These are phyloP conservation scores for Idris sp. DNA, from an alignment of 1,140 invertebrate genomes.

Conservation along the genomic window DNA sequence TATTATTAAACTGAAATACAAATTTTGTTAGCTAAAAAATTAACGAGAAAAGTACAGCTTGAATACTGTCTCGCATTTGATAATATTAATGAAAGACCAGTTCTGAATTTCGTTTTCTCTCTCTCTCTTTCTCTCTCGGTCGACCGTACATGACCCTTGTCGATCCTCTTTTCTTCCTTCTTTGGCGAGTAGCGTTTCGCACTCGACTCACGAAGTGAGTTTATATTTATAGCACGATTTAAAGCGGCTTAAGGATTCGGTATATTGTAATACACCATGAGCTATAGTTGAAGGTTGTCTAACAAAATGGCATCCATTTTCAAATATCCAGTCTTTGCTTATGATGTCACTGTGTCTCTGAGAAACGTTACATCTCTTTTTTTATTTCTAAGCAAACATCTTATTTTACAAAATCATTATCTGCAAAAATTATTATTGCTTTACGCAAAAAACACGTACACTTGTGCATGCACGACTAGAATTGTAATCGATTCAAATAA, in stretches of 20 bases:
- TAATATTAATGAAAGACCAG: conserved; percentile 64
- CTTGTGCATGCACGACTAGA: too few species aligned
- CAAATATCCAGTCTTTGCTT: conserved; percentile 31
- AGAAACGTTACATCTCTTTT: conserved; percentile 21
- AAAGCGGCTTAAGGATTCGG: conserved; percentile 68
- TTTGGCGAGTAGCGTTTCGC: conserved; percentile 57
- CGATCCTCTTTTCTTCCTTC: conserved; percentile 64
- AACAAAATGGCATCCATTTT: conserved; percentile 66
- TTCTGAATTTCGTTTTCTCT: conserved; percentile 64
- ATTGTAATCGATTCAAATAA: too few species aligned
- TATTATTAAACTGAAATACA: neutral
- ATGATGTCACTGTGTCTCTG: conserved; percentile 37
- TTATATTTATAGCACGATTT: conserved; percentile 68
- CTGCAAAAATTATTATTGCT: too few species aligned
- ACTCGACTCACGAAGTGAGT: conserved; percentile 64
- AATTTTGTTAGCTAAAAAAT: neutral
- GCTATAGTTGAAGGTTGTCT: conserved; percentile 69
- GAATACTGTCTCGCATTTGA: conserved; percentile 42
- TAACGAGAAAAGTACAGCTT: conserved; percentile 3
- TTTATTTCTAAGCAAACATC: too few species aligned
- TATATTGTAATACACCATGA: conserved; percentile 65
- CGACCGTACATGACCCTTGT: conserved; percentile 58
- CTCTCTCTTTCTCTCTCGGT: conserved; percentile 54
- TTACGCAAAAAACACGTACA: too few species aligned
- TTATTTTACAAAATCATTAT: too few species aligned